Conservation (phyloP, 2,888 invertebrate species). For the Malthinus flaveolus region DNA sequence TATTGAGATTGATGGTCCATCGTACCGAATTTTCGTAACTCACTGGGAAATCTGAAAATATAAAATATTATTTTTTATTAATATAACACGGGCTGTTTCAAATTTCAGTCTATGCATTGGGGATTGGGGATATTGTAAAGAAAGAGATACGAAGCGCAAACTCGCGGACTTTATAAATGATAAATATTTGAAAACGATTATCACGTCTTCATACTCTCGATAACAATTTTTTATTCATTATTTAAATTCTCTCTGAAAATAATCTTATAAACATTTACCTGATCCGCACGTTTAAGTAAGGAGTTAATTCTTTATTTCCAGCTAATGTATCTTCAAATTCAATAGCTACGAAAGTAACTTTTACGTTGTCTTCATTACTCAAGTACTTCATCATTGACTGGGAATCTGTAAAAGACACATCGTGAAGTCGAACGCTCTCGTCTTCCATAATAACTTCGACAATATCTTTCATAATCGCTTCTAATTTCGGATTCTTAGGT, state of each 20-base stretch:
- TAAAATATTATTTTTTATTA: background rate
- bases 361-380: conserved; percentile 26
- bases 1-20: background rate
- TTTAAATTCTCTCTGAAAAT: too few relatives aligned
- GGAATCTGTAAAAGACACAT: background rate
- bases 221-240: too few relatives aligned
- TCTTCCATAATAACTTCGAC: conserved; percentile 1
- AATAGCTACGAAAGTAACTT: conserved; percentile 57
- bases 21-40: conserved; percentile 57
- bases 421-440: background rate
- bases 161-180: too few relatives aligned
- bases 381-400: conserved; percentile 8
- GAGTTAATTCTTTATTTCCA: conserved; percentile 54
- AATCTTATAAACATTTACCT: conserved; percentile 52
- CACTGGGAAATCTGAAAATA: conserved; percentile 61
- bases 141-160: too few relatives aligned
- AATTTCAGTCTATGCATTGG: too few relatives aligned
- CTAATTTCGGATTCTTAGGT: conserved; percentile 12
- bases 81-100: background rate
- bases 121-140: too few relatives aligned
- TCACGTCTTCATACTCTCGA: too few relatives aligned
- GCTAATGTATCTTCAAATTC: conserved; percentile 61
- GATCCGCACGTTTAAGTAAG: conserved; percentile 58
- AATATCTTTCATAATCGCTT: conserved; percentile 9
- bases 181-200: too few relatives aligned